Evolutionary conservation across 2,113 vertebrate genomes (phyloP).

Genomic region (Bos taurus): DNA sequence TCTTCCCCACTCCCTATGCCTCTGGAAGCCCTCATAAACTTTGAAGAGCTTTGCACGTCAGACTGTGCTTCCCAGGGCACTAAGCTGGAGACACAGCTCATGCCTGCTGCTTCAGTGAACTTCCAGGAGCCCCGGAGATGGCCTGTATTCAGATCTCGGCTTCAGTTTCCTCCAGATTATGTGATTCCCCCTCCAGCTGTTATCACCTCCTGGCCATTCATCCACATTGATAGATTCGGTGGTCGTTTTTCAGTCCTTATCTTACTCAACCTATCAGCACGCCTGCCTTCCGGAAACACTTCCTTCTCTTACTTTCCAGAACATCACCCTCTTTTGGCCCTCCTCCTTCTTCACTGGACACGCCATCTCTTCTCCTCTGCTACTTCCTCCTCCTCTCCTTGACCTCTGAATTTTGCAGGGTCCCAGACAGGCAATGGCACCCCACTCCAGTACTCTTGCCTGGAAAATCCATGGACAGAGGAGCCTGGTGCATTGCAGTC

Average conservation of each 20-base stretch:
- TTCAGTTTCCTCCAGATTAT: neutral
- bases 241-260: neutral
- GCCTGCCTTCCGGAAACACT: neutral
- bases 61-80: constrained; percentile 68
- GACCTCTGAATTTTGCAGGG: neutral
- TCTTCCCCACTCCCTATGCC: neutral
- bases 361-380: neutral
- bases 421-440: neutral
- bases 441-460: too few species aligned
- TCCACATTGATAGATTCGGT: rapidly evolving
- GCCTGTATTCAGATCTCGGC: neutral
- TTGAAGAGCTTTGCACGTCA: constrained; percentile 75
- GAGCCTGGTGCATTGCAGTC: too few species aligned
- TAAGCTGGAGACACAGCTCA: constrained; percentile 70
- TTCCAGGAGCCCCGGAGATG: neutral
- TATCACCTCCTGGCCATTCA: neutral
- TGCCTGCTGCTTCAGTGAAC: constrained; percentile 64
- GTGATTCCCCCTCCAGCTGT: neutral
- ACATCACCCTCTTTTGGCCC: neutral
- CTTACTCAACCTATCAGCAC: neutral
- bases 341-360: neutral
- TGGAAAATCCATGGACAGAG: too few species aligned
- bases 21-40: constrained; percentile 77
- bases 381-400: neutral
- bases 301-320: neutral